Evolutionary conservation across 2,113 vertebrate genomes (phyloP), one percentile per base, ranked within the genome.

Genomic region (Camelus bactrianus): DNA sequence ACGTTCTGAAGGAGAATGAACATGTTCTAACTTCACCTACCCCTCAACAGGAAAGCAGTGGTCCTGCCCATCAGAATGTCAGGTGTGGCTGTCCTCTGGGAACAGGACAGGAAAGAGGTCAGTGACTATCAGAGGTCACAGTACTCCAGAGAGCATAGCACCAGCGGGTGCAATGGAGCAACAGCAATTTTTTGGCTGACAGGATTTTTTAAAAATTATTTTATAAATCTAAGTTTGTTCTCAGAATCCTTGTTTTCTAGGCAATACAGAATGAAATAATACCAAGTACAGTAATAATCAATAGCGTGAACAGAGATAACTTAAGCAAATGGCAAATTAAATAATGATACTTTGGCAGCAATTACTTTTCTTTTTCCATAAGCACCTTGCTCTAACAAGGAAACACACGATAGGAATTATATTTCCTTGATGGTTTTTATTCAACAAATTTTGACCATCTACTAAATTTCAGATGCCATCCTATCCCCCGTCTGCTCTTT

Each of bases 391-490:
- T 65, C 70, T 85, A 79, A 85, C 2, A 54, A 69, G 42, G 8
- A 89, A 35, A 62, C 65, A 80, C 26, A 58, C 54, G 38, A 20
- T 28, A 76, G 3, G 35, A 79, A 79, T 79, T 92, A 54, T 62
- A 94, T 73, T 70, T 95, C 64, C 14, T 65, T 60, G 46, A 54
- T 64, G 26, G 64, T 76, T 88, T 82, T 69, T 83, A 76, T 32
- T 92, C 82, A 95, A 87, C 16, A 87, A 80, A 73, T 42, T 81
- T 46, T 82, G 76, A 88, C 58, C 14, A 75, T 15, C 35, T 69
- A 69, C 42, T 89, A 69, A 60, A n/a, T n/a, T 60, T 89, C 84
- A 82, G 58, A 72, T 32, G 81, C 56, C 28, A 9, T 22, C 32
- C 54, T 79, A 70, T 73, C 46, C 35, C 13, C 72, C 32, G 85